phyloP scores from a whole-genome alignment of 2,113 vertebrate species.

The Grantiella picta region DNA sequence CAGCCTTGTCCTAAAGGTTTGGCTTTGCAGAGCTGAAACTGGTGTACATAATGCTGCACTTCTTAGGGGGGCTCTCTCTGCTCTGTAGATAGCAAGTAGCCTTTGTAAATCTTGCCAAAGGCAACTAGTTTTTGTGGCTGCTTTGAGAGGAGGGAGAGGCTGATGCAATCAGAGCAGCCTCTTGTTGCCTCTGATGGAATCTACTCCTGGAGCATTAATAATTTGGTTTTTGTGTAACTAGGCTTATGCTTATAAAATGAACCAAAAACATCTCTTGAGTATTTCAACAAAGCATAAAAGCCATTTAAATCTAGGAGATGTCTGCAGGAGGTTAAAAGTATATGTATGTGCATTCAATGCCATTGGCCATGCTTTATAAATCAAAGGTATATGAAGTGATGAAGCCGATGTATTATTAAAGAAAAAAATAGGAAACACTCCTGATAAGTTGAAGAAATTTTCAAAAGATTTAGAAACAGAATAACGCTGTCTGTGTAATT shows the following conservation, averaged over 20 bases:
- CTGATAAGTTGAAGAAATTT: neutral
- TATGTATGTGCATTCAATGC: neutral
- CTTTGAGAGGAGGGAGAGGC: neutral
- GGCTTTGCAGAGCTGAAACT: neutral
- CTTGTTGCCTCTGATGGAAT: neutral
- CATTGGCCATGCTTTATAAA: neutral
- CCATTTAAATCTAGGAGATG: neutral
- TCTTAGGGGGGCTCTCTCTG: neutral
- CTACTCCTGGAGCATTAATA: neutral
- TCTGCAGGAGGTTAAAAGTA: neutral
- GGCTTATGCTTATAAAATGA: neutral
- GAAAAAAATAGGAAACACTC: neutral
- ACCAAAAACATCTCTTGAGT: neutral
- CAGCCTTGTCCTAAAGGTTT: neutral
- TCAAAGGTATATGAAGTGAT: neutral
- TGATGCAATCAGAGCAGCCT: neutral
- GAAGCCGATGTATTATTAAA: neutral
- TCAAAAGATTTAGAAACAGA: neutral
- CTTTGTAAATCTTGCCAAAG: neutral
- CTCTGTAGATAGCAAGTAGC: neutral
- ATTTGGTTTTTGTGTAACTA: neutral
- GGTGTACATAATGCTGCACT: neutral
- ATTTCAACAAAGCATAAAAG: neutral
- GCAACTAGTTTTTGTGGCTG: neutral
- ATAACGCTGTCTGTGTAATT: neutral